These are phyloP conservation scores for Masticophis lateralis DNA, from an alignment of 2,797 vertebrate species.

Conservation along the genomic window DNA sequence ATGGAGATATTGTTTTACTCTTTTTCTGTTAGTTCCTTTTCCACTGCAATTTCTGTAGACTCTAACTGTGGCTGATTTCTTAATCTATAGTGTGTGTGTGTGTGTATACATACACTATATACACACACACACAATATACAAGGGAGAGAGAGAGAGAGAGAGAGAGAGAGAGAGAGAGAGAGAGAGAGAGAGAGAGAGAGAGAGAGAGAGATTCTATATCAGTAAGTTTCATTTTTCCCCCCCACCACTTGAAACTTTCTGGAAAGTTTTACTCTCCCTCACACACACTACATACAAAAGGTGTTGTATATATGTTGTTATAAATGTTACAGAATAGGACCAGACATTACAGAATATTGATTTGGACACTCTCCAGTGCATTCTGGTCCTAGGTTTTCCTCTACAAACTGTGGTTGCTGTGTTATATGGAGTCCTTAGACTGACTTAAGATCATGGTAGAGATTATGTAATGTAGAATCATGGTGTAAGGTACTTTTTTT, in stretches of 20 bases:
- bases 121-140: no score
- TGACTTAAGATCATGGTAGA: not conserved
- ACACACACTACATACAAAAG: no score
- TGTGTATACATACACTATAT: no score
- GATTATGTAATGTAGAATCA: not conserved
- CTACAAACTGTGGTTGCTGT: not conserved
- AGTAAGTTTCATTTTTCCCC: not conserved
- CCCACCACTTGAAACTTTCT: no score
- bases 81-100: not conserved
- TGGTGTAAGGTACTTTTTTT: no score
- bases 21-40: not conserved
- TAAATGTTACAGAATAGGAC: not conserved
- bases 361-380: not conserved
- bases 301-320: no score
- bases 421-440: not conserved
- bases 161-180: no score
- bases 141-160: no score
- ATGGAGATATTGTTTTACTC: not conserved
- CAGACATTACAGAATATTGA: not conserved
- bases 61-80: not conserved
- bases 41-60: not conserved
- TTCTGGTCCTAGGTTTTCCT: not conserved
- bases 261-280: no score
- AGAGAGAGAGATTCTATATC: not conserved
- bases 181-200: no score